phyloP scores from a whole-genome alignment of 2,888 invertebrate species.

The Meiosimyza decipiens region DNA sequence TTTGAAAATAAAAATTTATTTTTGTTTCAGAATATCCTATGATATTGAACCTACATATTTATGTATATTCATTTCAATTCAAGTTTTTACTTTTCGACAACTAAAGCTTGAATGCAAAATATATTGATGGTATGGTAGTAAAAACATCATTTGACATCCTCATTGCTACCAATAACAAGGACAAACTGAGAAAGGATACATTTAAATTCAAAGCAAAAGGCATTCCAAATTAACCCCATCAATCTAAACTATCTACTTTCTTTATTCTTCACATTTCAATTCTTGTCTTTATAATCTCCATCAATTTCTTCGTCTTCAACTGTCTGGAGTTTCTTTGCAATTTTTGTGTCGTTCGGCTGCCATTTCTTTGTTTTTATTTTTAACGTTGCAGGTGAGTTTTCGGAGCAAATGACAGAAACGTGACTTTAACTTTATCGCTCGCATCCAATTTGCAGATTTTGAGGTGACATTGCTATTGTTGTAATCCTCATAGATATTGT shows the following conservation, averaged over 20 bases:
- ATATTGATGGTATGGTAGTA: too few species aligned
- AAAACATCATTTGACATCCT: too few species aligned
- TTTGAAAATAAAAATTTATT: too few species aligned
- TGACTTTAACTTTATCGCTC: slow-evolving; percentile 52
- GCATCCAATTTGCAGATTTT: slow-evolving; percentile 26
- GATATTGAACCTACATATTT: too few species aligned
- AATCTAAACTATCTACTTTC: neutral
- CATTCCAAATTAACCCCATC: slow-evolving; percentile 17
- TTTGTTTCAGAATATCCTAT: too few species aligned
- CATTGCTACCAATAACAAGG: too few species aligned
- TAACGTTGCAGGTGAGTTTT: slow-evolving; percentile 46
- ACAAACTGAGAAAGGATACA: too few species aligned
- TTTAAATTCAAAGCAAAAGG: neutral
- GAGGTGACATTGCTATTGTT: neutral
- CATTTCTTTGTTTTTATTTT: neutral
- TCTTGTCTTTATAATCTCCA: neutral
- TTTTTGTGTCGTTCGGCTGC: neutral
- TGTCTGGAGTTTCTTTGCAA: neutral
- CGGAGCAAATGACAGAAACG: slow-evolving; percentile 57
- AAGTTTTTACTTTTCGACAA: too few species aligned
- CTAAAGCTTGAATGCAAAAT: too few species aligned
- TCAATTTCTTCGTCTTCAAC: neutral
- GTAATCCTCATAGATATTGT: too few species aligned
- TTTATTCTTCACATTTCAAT: neutral
- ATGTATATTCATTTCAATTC: too few species aligned